These are phyloP conservation scores for Agrilus planipennis DNA, from an alignment of 1,140 invertebrate species.

Conservation along the genomic window DNA sequence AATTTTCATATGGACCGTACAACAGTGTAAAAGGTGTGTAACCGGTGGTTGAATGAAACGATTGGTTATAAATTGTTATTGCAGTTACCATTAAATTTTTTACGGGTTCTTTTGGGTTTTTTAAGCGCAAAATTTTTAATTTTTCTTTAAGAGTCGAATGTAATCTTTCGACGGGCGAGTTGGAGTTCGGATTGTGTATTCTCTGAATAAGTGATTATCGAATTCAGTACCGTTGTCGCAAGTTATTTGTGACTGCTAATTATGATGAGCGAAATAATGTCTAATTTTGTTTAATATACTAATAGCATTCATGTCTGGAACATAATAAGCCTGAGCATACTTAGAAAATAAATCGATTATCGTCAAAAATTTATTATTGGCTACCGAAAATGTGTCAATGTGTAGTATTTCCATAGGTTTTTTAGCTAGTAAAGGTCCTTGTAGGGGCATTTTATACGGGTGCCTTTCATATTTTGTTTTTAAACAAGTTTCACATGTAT, in stretches of 20 bases:
- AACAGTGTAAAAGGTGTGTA: slow-evolving; percentile 7
- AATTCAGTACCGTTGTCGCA: background rate
- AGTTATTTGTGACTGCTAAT: no score
- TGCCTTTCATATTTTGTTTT: slow-evolving; percentile 14
- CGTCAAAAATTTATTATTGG: slow-evolving; percentile 15
- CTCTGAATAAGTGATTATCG: slow-evolving; percentile 14
- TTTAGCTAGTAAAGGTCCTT: slow-evolving; percentile 10
- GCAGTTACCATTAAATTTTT: no score
- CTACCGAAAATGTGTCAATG: slow-evolving; percentile 15
- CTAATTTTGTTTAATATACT: no score
- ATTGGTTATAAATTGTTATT: slow-evolving; percentile 15
- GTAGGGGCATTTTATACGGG: slow-evolving; percentile 8
- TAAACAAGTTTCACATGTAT: slow-evolving; percentile 12
- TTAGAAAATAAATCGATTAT: slow-evolving; percentile 22
- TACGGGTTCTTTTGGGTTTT: slow-evolving; percentile 6
- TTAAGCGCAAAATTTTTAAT: slow-evolving; percentile 13
- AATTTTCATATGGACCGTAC: slow-evolving; percentile 8
- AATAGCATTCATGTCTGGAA: no score
- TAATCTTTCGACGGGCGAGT: slow-evolving; percentile 16
- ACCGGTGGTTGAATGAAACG: slow-evolving; percentile 16
- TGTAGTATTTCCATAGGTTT: slow-evolving; percentile 19
- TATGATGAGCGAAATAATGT: no score
- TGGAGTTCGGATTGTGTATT: slow-evolving; percentile 19
- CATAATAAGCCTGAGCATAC: no score
- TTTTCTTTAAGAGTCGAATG: slow-evolving; percentile 22